Conservation (phyloP, 2,888 invertebrate species). For the Tolmerus cingulatus region DNA sequence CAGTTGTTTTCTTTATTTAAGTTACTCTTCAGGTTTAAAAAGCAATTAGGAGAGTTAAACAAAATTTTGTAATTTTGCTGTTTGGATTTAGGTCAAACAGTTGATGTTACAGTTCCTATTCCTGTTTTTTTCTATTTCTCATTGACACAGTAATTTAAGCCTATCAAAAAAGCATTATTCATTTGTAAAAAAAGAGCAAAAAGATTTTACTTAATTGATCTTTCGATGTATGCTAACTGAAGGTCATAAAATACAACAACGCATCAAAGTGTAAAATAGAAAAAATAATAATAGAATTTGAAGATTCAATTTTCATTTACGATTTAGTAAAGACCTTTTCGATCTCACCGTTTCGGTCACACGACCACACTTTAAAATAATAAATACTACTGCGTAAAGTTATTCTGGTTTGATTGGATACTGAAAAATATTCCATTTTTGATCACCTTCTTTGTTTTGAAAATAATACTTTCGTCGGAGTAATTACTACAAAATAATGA, state of each 20-base stretch:
- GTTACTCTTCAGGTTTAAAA: not conserved
- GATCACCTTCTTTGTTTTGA: conserved; percentile 7
- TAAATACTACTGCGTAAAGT: not conserved
- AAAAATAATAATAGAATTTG: not conserved
- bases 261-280: not conserved
- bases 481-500: conserved; percentile 2
- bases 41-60: not conserved
- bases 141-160: not conserved
- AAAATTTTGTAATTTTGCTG: not conserved
- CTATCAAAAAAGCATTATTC: not conserved
- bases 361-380: not conserved
- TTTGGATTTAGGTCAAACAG: not conserved
- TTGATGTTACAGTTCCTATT: not conserved
- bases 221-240: conserved; percentile 36
- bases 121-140: conserved; percentile 1
- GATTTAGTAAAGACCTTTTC: not conserved
- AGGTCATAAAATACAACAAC: not conserved
- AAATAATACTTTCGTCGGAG: conserved; percentile 23
- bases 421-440: not conserved
- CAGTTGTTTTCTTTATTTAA: not conserved
- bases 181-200: conserved; percentile 50
- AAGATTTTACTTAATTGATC: conserved; percentile 52
- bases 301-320: not conserved
- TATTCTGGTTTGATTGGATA: not conserved
- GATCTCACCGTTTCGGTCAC: not conserved